Evolutionary conservation across 2,797 vertebrate species (phyloP), one percentile per base, ranked within the genome.

Genomic region (Kryptolebias ocellatus): DNA sequence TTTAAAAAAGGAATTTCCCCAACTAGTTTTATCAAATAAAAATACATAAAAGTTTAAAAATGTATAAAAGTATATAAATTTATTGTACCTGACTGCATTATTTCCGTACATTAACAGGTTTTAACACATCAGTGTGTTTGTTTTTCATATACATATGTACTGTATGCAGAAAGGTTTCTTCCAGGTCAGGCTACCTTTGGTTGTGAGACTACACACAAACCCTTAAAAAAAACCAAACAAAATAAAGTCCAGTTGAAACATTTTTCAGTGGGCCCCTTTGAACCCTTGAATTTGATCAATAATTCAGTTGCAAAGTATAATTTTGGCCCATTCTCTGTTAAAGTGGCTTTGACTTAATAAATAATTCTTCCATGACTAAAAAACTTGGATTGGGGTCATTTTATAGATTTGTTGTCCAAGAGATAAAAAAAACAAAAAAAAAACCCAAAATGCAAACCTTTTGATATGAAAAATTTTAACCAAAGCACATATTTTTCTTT

Each of bases 201-300:
- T 34, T 37, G 15, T 16, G 2, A 61, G 37, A 17, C 14, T 24
- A 4, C 31, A 2, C 18, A 34, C 31, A 37, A 37, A 16, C 47
- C 18, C 5, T 5, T 17, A 37, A 39, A 39, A 39, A 39, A 34
- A 34, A 3, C 12, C 18, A 34, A 47, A 10, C 37, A 47, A 20
- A 39, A 2, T 18, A 47, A n/a, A 34, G 53, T 47, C 66, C 51
- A 47, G 57, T 53, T 45, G 28, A 59, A 59, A 60, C 20, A 8
- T 39, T 53, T 47, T 16, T 29, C 18, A 61, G 45, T 54, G 44
- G 20, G 44, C 44, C 42, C 57, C 27, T 53, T 27, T 60, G 51
- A 69, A 69, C 66, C 66, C 58, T 45, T 61, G 58, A 69, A 69
- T 51, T 54, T 45, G 20, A n/a, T 69, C 51, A 60, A 61, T 69